Base-by-base conservation (phyloP, 2,888 invertebrate genomes). In the Lordiphosa fenestrarum region DNA sequence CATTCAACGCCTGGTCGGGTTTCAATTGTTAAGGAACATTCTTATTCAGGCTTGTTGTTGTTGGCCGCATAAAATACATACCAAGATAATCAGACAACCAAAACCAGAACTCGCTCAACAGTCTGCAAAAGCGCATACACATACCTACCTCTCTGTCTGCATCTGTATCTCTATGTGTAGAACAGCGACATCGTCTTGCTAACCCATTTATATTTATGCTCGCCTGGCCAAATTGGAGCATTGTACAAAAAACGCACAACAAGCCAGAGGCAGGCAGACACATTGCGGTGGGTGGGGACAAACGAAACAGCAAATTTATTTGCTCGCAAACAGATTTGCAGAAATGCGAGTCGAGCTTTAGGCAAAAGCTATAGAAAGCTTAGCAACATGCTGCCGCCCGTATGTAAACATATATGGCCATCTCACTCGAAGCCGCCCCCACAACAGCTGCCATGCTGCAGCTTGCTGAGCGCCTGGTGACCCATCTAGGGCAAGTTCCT, bases 221-320 rank as follows among this genome's bases (percentile, higher is more conserved):
- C 86, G 87, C 89, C 89, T 89, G 88, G 87, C 89, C 78, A 86
- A 89, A 88, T 78, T 89, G 88, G 89, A 89, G 89, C 89, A 89
- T 88, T 87, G 86, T 88, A 88, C 86, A 88, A 86, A 85, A 83
- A 84, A 81, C 73, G 74, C 73, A 76, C 44, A 44, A 56, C 44
- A 25, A 15, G 10, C 54, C 35, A 21, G 50, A 63, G 3, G 10
- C 35, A 21, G 48, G 63, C 5, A 12, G 36, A 40, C 42, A 30
- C 33, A 44, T 33, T 44, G 30, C 30, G 15, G 44, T 30, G 25
- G 6, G 25, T n/a, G n/a, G n/a, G n/a, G n/a, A n/a, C 25, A 6
- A 25, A 25, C 25, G 25, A 0, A 25, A 25, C 6, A 1, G 25
- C 25, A 44, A 44, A 44, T 30, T 44, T 44, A 12, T 30, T 23